Evolutionary conservation across 2,113 vertebrate genomes (phyloP).

Genomic region (Phylloscopus trochilus): DNA sequence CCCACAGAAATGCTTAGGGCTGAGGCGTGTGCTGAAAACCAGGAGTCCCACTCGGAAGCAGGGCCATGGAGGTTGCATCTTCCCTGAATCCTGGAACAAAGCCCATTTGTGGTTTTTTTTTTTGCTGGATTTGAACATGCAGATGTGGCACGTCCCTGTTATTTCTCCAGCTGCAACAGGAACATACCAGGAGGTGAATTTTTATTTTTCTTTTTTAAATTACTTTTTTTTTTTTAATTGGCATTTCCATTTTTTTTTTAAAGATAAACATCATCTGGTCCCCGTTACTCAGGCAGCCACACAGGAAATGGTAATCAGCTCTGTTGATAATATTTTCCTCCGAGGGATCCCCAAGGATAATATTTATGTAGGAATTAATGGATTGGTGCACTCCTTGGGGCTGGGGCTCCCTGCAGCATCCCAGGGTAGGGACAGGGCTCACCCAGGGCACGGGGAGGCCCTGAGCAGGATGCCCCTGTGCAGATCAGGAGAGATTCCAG

Average conservation of each 20-base stretch:
- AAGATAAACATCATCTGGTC: conserved; percentile 46
- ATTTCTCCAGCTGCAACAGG: not conserved
- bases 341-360: conserved; percentile 7
- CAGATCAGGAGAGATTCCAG: not conserved
- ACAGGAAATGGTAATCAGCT: conserved; percentile 19
- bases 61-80: not conserved
- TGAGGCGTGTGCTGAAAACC: not conserved
- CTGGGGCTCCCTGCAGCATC: not conserved
- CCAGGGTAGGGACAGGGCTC: not conserved
- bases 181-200: conserved; percentile 6
- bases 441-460: not conserved
- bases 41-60: not conserved
- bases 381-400: not conserved
- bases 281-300: not conserved
- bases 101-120: not conserved
- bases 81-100: not conserved
- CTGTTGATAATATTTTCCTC: conserved; percentile 21
- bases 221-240: conserved; percentile 35
- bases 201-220: conserved; percentile 9
- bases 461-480: not conserved
- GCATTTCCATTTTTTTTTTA: conserved; percentile 35
- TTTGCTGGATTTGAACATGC: not conserved
- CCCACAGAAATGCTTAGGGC: not conserved
- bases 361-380: not conserved
- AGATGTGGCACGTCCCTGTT: not conserved